These are phyloP conservation scores for Neosalanx taihuensis DNA, from an alignment of 2,797 vertebrate genomes.

Conservation along the genomic window DNA sequence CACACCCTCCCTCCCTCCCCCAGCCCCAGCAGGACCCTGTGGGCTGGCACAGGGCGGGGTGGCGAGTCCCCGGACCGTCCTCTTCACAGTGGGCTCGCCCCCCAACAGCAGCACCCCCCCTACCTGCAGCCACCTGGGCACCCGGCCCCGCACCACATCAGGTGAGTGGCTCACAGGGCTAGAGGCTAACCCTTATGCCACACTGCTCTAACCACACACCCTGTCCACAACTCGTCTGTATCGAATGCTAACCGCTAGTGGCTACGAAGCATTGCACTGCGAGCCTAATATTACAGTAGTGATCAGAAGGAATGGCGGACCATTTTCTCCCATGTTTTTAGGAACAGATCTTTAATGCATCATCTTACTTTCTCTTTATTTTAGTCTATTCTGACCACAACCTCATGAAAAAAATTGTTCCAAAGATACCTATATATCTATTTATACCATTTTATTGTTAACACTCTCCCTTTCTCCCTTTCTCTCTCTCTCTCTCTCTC, in stretches of 20 bases:
- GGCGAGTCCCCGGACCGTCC: slow-evolving; percentile 80
- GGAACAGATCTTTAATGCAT: not conserved
- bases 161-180: slow-evolving; percentile 68
- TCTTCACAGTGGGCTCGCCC: slow-evolving; percentile 96
- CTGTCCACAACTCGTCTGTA: not conserved
- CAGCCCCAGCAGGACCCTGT: slow-evolving; percentile 82
- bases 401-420: not conserved
- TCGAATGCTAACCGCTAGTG: slow-evolving; percentile 3
- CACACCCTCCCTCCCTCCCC: slow-evolving; percentile 11
- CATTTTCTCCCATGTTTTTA: too few species aligned
- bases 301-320: too few species aligned
- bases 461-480: not conserved
- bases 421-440: not conserved
- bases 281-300: not conserved
- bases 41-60: slow-evolving; percentile 64
- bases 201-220: not conserved
- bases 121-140: slow-evolving; percentile 85
- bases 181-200: slow-evolving; percentile 1
- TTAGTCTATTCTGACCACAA: too few species aligned
- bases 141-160: slow-evolving; percentile 88
- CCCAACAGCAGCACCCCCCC: slow-evolving; percentile 87
- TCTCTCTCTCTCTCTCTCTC: not conserved
- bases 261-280: not conserved
- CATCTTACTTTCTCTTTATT: not conserved
- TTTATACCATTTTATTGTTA: not conserved